A percentile compares a stretch with the other conserved stretches of the same genome.
These are phyloP conservation scores for Nilaparvata lugens DNA, from an alignment of 1,140 invertebrate genomes.

Conservation along the genomic window DNA sequence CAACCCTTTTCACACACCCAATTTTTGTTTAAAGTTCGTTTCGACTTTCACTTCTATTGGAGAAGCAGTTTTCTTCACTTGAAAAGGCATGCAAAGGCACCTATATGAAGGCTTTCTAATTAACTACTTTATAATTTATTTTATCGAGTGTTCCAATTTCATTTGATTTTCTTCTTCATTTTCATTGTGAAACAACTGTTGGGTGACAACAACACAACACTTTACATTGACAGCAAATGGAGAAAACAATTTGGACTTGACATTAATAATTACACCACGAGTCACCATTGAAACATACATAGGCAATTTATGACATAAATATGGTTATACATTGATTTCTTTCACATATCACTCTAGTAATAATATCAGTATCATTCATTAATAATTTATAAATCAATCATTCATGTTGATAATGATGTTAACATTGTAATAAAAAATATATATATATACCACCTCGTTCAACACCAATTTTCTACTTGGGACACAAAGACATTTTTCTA, in stretches of 20 bases:
- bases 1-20: slow-evolving; percentile 25
- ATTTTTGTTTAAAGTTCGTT: slow-evolving; percentile 7
- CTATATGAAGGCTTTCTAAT: slow-evolving; percentile 19
- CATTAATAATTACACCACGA: neutral
- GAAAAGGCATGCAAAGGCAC: slow-evolving; percentile 24
- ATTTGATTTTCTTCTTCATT: neutral
- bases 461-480: neutral
- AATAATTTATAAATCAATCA: neutral
- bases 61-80: neutral
- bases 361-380: neutral
- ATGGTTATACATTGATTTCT: neutral
- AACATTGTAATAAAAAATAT: neutral
- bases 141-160: neutral
- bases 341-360: neutral
- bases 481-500: neutral
- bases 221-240: neutral
- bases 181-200: neutral
- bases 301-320: neutral
- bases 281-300: neutral
- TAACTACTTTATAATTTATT: slow-evolving; percentile 5
- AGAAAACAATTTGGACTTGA: neutral
- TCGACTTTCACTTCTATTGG: slow-evolving; percentile 6
- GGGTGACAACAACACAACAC: neutral
- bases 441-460: neutral
- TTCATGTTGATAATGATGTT: neutral